Base-by-base conservation (phyloP, 2,888 invertebrate species). In the Vesta saturnalis region DNA sequence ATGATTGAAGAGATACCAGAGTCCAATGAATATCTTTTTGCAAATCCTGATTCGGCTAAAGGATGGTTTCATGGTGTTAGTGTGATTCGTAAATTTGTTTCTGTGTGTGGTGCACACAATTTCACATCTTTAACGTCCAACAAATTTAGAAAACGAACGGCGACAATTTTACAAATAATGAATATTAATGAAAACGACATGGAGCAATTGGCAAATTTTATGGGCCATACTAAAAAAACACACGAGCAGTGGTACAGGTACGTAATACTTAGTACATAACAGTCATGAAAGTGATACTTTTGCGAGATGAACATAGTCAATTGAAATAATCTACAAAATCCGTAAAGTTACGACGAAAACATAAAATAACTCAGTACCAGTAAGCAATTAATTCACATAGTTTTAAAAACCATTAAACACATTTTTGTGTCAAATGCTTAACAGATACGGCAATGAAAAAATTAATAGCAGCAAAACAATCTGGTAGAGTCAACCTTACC, bases 151-250 rank as follows among this genome's bases (percentile, higher is more conserved):
- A 75, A 77, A 60, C 76, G 76, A 55, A 71, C 73, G 1, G 71
- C 71, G 6, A 76, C 74, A 2, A 57, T 74, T 10, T 60, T 71
- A 12, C 74, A 74, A 66, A 56, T 76, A 10, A 55, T 74, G 47
- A 73, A 74, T 65, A 60, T 76, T 35, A 67, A 54, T 22, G 72
- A 75, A 18, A 59, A 15, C 14, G 75, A 77, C 60, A 73, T 74
- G 67, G 75, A 77, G 62, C 76, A 76, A 60, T 73, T 77, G 58
- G 76, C 76, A 1, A 71, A 39, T 14, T 76, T 77, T 55, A 76
- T 76, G 76, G 76, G 75, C 1, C 76, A 77, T 56, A 76, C 77
- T 15, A 72, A 69, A 62, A 73, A 74, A 67, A 75, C 74, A 14
- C 76, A 76, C 62, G 71, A 70, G 63, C 47, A 60, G 55, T 75